Base-by-base conservation (phyloP, 2,113 vertebrate genomes). In the Bothrops jararaca region DNA sequence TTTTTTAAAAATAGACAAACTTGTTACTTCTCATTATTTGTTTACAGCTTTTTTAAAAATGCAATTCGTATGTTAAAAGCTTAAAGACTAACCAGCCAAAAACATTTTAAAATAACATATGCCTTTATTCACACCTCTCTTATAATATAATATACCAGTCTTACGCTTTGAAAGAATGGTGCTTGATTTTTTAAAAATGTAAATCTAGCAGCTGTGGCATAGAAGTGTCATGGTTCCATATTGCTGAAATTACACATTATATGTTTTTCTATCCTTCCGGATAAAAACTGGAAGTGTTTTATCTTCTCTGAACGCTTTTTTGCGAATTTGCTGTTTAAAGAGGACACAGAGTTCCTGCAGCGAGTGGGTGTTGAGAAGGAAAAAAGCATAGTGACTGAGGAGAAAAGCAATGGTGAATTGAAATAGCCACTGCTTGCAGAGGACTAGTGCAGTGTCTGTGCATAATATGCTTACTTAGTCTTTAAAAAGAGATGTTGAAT, bases 161-260 rank as follows among this genome's bases (percentile, higher is more conserved):
- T 86, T 42, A 34, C 60, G 56, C 52, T 39, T 13, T 60, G 88
- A 86, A 57, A 60, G 74, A 80, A 29, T 64, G 92, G 86, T 93
- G 48, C 39, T 20, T 93, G 89, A 53, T 80, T 92, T 92, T 85
- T 52, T 26, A 80, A 74, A 80, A 85, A 89, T 60, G 54, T 89
- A 92, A 90, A 92, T 58, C 34, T 58, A 69, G 42, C 88, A 89
- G 53, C 54, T 91, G 90, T 52, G 24, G 54, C 52, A 91, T 58
- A 60, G 69, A 85, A 80, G 88, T 89, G 86, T 56, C 60, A 64
- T 48, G 56, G 56, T 74, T 92, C 60, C 91, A 92, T 92, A 52
- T 89, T 60, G 57, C 50, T 89, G 42, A 92, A 89, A 56, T 86
- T 54, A 58, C 39, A 52, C 60, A 42, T 58, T 88, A 91, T 91